Percentiles rank a stretch among this genome's conserved stretches.
phyloP scores from a whole-genome alignment of 1,140 invertebrate genomes.

The Condylostylus longicornis region DNA sequence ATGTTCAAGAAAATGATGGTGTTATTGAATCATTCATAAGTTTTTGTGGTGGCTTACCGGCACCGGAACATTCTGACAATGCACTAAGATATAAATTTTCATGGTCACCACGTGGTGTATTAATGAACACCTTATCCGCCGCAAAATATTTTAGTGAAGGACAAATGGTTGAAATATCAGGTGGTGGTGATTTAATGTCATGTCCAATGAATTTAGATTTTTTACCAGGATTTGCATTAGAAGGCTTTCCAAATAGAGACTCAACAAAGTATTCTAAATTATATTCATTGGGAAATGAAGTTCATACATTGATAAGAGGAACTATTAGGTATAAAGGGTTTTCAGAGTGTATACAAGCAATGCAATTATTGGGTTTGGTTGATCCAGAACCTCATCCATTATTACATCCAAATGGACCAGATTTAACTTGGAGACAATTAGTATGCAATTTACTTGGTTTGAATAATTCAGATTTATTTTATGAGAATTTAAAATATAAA shows the following conservation, averaged over 20 bases:
- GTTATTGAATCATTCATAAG: conserved; percentile 89
- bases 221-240: conserved; percentile 89
- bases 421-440: conserved; percentile 89
- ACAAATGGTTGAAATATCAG: conserved; percentile 75
- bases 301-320: conserved; percentile 77
- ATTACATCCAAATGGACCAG: conserved; percentile 86
- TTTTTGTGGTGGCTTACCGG: conserved; percentile 91
- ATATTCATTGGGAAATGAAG: conserved; percentile 71
- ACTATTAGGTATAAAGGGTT: conserved; percentile 85
- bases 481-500: conserved; percentile 78
- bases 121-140: conserved; percentile 74
- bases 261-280: conserved; percentile 76
- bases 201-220: conserved; percentile 65
- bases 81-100: conserved; percentile 95
- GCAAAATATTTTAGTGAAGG: conserved; percentile 79
- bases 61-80: conserved; percentile 89
- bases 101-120: conserved; percentile 83
- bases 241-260: conserved; percentile 91
- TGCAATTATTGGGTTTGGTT: conserved; percentile 80
- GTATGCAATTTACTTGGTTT: conserved; percentile 76
- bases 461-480: conserved; percentile 74
- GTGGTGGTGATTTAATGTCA: conserved; percentile 79
- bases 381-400: conserved; percentile 70
- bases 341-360: conserved; percentile 66
- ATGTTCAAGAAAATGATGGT: conserved; percentile 58